Conservation (phyloP, 1,140 invertebrate species). For the Mesaphorura yosii region DNA sequence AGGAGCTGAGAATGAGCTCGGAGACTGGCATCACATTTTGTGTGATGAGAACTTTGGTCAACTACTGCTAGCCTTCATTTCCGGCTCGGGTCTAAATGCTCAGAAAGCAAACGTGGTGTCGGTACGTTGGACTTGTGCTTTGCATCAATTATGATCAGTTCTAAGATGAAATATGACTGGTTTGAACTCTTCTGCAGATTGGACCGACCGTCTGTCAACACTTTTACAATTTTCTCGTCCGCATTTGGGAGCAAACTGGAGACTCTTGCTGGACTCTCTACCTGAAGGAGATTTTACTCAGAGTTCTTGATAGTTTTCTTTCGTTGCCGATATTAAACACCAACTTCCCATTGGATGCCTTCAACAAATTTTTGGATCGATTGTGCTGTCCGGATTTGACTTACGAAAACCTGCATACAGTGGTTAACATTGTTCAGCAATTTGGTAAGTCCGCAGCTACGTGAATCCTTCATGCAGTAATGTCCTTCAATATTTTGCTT, state of each 20-base stretch:
- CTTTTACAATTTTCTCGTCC: constrained; percentile 56
- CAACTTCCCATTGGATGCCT: constrained; percentile 68
- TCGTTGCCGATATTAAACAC: constrained; percentile 55
- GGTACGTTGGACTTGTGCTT: too few relatives aligned
- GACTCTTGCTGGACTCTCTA: constrained; percentile 26
- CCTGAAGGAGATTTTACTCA: constrained; percentile 42
- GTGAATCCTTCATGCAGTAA: neutral
- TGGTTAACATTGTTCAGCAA: constrained; percentile 24
- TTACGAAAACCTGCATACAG: constrained; percentile 19
- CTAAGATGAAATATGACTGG: too few relatives aligned
- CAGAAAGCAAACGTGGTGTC: constrained; percentile 39
- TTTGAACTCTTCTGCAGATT: constrained; percentile 46
- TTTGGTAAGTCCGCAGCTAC: constrained; percentile 16
- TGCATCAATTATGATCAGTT: too few relatives aligned
- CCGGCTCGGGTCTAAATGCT: constrained; percentile 46
- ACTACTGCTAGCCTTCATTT: constrained; percentile 58
- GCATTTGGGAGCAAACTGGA: constrained; percentile 39
- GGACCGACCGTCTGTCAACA: constrained; percentile 64
- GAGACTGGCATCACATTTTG: constrained; percentile 31
- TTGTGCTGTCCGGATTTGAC: constrained; percentile 21
- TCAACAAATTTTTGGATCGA: constrained; percentile 36
- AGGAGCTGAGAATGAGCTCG: too few relatives aligned
- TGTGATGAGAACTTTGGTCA: constrained; percentile 34
- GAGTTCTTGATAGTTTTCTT: constrained; percentile 52
- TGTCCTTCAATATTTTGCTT: constrained; percentile 6